These are phyloP conservation scores for Scatophagus argus DNA, from an alignment of 2,113 vertebrate genomes.

Conservation along the genomic window DNA sequence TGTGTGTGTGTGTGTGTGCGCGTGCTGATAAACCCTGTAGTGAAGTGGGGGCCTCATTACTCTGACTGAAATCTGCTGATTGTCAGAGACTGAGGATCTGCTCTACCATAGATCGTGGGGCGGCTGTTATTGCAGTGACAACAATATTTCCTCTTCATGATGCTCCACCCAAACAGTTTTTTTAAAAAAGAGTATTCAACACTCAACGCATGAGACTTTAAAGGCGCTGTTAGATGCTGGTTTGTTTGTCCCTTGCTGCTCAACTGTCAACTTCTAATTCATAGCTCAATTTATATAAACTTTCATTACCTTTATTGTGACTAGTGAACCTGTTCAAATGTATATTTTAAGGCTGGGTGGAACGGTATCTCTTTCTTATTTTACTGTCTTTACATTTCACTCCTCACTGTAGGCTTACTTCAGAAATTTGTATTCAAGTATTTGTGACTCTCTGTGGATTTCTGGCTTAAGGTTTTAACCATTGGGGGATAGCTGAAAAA, in stretches of 20 bases:
- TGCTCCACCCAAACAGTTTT: not conserved
- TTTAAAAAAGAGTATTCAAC: not conserved
- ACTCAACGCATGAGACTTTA: not conserved
- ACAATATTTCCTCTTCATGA: constrained; percentile 26
- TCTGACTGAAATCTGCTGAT: constrained; percentile 49
- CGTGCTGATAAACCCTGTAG: constrained; percentile 28
- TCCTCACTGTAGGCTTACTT: not conserved
- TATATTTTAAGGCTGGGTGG: no score
- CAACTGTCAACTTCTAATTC: no score
- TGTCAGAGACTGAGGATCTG: constrained; percentile 45
- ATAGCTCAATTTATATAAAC: no score
- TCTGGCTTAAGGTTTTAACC: constrained; percentile 18
- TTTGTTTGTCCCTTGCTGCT: not conserved
- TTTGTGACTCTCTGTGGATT: constrained; percentile 12
- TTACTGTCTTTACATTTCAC: no score
- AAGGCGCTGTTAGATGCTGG: not conserved
- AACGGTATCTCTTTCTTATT: not conserved
- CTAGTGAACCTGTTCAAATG: no score
- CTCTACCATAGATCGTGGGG: constrained; percentile 27
- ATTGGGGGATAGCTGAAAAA: constrained; percentile 18
- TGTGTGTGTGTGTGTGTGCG: constrained; percentile 27
- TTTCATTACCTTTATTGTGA: no score
- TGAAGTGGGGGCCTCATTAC: constrained; percentile 20
- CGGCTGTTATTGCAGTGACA: constrained; percentile 46
- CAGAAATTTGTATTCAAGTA: not conserved